Conservation (phyloP, 2,113 vertebrate genomes). For the Notiomystis cincta region DNA sequence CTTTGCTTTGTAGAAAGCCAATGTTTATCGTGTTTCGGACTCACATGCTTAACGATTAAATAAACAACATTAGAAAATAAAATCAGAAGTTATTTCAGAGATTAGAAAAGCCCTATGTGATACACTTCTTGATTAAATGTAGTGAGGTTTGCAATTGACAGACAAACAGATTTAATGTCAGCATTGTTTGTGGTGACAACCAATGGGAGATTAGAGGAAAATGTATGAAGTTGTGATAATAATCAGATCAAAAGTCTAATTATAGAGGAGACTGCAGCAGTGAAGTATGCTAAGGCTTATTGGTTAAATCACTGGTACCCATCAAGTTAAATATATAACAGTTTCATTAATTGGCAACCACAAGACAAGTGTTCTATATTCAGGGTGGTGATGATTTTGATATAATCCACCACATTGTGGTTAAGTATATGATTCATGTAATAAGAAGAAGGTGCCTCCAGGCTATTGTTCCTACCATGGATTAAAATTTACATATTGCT, state of each 20-base stretch:
- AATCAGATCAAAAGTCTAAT: conserved; percentile 48
- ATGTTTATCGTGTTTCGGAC: neutral
- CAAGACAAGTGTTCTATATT: conserved; percentile 64
- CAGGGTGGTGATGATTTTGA: conserved; percentile 68
- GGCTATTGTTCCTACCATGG: conserved; percentile 77
- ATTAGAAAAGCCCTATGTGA: neutral
- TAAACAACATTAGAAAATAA: conserved; percentile 20
- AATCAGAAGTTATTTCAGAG: conserved; percentile 10
- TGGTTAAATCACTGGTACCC: conserved; percentile 51
- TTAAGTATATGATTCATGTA: conserved; percentile 77
- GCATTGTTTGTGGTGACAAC: neutral
- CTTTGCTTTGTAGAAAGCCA: neutral
- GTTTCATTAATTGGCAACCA: conserved; percentile 71
- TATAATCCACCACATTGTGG: conserved; percentile 63
- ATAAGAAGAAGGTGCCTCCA: conserved; percentile 75
- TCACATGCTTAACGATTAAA: neutral
- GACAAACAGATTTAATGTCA: conserved; percentile 16
- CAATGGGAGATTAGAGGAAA: conserved; percentile 13
- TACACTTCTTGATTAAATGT: conserved; percentile 16
- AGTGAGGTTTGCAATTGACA: neutral
- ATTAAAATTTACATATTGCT: conserved; percentile 81
- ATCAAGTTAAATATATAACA: conserved; percentile 65
- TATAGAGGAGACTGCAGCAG: neutral
- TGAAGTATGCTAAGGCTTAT: conserved; percentile 38
- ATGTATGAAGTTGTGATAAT: conserved; percentile 15